phyloP scores from a whole-genome alignment of 2,113 vertebrate species.

The Tursiops truncatus region DNA sequence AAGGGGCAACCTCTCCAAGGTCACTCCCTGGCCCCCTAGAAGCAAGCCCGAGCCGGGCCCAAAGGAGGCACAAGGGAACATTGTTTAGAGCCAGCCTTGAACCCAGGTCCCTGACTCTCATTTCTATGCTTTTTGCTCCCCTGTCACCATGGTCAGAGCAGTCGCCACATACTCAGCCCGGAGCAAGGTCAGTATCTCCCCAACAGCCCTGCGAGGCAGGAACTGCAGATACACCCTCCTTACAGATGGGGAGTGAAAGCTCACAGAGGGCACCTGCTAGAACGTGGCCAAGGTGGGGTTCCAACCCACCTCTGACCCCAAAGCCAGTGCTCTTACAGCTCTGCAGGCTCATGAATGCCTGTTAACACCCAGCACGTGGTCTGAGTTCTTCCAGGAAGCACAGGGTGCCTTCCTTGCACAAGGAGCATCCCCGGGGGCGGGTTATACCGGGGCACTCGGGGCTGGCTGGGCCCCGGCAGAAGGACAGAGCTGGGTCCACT shows the following conservation, averaged over 20 bases:
- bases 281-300: not conserved
- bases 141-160: not conserved
- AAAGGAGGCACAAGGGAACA: not conserved
- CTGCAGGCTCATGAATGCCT: not conserved
- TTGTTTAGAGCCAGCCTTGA: not conserved
- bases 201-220: not conserved
- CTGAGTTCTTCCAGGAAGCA: not conserved
- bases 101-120: not conserved
- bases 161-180: not conserved
- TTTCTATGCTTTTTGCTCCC: not conserved
- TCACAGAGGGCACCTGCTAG: not conserved
- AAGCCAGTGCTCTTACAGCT: not conserved
- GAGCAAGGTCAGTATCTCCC: not conserved
- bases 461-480: not conserved
- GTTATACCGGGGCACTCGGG: not conserved
- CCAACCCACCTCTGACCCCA: not conserved
- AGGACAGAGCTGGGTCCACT: not conserved
- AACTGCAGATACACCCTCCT: not conserved
- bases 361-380: not conserved
- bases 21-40: not conserved
- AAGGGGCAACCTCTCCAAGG: not conserved
- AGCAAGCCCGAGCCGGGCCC: not conserved
- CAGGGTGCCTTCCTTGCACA: not conserved
- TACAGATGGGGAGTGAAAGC: not conserved
- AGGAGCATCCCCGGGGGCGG: not conserved